Evolutionary conservation across 2,888 invertebrate species (phyloP), one percentile per base, ranked within the genome.

Genomic region (Aradus depressus): DNA sequence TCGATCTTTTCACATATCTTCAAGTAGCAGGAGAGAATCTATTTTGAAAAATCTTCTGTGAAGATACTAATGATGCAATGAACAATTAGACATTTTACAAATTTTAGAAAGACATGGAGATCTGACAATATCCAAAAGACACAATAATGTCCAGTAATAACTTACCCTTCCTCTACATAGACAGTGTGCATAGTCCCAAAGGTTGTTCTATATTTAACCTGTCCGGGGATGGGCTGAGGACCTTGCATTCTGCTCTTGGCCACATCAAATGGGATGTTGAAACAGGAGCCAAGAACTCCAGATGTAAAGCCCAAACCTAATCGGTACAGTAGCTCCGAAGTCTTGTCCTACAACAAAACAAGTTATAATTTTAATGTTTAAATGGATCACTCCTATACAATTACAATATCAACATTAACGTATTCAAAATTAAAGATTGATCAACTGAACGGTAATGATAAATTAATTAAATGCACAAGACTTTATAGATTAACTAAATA

Each of bases 211-310:
- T 95, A 95, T 64, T 89, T 88, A 42, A 87, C 75, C 55, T 76
- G 62, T 1, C 81, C 82, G 0, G 76, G 69, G 2, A 73, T 69
- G 1, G 86, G 86, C 66, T 91, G 90, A 1, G 92, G 90, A 0
- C 91, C 93, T 68, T 95, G 95, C 60, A 95, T 95, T 48, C 95
- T 76, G 60, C 90, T 91, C 69, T 95, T 95, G 21, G 90, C 95
- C 23, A 95, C 95, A 66, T 95, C 95, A 68, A 93, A 93, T 4
- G 95, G 95, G 70, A 93, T 93, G 68, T 95, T 95, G 41, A 84
- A 72, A 60, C 83, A 79, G 4, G 91, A 92, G 6, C 84, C 92
- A 28, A 92, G 67, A 0, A 85, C 84, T 2, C 93, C 95, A 10
- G 92, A 88, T 8, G 77, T 74, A 64, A 95, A 89, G 32, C 93